phyloP scores from a whole-genome alignment of 2,888 invertebrate species.

The Patella depressa region DNA sequence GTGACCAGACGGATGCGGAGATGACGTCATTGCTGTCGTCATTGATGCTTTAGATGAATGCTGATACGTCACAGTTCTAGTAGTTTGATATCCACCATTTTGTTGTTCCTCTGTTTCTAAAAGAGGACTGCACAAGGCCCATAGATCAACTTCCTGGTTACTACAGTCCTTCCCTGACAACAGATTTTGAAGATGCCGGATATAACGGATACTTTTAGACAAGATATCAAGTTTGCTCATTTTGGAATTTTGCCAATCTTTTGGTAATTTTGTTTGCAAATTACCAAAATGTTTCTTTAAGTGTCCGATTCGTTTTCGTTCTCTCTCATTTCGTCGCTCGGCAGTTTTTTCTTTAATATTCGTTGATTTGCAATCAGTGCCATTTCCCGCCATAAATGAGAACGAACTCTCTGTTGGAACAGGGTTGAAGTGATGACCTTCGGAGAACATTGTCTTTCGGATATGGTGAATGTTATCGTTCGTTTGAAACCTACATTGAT shows the following conservation, averaged over 20 bases:
- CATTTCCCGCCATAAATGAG: no score
- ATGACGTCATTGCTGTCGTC: no score
- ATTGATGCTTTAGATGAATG: no score
- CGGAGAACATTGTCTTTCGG: no score
- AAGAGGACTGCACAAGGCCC: background rate
- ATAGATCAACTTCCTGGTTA: background rate
- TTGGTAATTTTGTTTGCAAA: background rate
- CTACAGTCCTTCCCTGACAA: background rate
- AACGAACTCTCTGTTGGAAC: no score
- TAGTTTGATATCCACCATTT: background rate
- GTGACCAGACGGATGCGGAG: no score
- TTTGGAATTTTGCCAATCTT: constrained; percentile 3
- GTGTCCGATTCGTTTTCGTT: background rate
- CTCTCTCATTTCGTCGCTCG: background rate
- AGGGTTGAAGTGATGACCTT: no score
- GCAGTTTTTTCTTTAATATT: background rate
- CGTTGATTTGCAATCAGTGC: no score
- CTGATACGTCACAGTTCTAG: background rate
- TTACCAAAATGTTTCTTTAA: background rate
- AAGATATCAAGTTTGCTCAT: constrained; percentile 4
- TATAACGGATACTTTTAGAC: background rate
- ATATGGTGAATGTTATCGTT: no score
- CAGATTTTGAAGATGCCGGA: background rate
- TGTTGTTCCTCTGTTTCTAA: background rate
- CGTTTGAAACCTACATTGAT: no score